Evolutionary conservation across 2,113 vertebrate species (phyloP).

Genomic region (Melanotaenia duboulayi): DNA sequence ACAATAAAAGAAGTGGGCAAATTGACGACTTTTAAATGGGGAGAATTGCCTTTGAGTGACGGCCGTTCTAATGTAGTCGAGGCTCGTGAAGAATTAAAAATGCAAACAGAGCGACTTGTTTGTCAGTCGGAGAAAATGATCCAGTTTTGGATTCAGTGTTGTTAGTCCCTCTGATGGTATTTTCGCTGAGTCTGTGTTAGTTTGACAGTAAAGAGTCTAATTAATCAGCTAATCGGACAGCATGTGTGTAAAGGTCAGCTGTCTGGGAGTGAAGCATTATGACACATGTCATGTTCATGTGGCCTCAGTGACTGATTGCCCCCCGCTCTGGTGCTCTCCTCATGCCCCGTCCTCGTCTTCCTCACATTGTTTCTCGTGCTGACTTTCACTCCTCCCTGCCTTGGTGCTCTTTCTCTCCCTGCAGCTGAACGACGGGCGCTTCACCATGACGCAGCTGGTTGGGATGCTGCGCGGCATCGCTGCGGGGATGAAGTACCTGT

Average conservation of each 20-base stretch:
- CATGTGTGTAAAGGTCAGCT: conserved; percentile 74
- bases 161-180: conserved; percentile 11
- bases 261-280: conserved; percentile 54
- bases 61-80: conserved; percentile 30
- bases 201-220: conserved; percentile 55
- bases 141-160: conserved; percentile 26
- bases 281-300: conserved; percentile 72
- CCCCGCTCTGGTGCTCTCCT: conserved; percentile 24
- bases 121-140: conserved; percentile 19
- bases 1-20: conserved; percentile 40
- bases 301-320: conserved; percentile 51
- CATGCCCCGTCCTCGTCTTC: conserved; percentile 5
- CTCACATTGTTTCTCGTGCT: background rate
- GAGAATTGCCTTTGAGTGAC: conserved; percentile 42
- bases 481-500: conserved; percentile 96
- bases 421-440: conserved; percentile 95
- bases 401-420: background rate
- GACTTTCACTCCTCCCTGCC: conserved; percentile 7
- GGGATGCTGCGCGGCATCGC: conserved; percentile 96
- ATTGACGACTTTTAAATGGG: conserved; percentile 33
- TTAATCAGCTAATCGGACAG: conserved; percentile 76
- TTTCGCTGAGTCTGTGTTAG: conserved; percentile 27
- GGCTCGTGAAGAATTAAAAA: conserved; percentile 23
- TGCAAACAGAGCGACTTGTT: conserved; percentile 36
- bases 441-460: conserved; percentile 96